Evolutionary conservation across 2,888 invertebrate genomes (phyloP).

Genomic region (Adelphocoris suturalis): DNA sequence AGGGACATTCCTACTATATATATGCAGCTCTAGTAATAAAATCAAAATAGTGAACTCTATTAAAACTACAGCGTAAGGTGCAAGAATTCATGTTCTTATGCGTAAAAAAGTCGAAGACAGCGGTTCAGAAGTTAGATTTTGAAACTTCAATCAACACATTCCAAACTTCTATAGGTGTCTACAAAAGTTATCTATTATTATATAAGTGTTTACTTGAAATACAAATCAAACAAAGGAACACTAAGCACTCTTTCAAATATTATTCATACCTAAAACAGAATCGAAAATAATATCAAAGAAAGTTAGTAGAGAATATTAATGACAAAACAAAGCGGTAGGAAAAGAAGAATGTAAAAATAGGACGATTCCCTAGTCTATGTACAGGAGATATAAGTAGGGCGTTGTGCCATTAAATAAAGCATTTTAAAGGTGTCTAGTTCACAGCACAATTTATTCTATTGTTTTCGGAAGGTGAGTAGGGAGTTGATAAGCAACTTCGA

Average conservation of each 20-base stretch:
- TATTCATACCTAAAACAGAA: neutral
- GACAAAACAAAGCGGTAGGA: conserved; percentile 3
- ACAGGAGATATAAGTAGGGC: conserved; percentile 26
- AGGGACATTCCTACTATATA: neutral
- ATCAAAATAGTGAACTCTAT: conserved; percentile 16
- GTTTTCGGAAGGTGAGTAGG: too few relatives aligned
- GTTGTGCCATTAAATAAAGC: neutral
- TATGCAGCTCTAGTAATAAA: conserved; percentile 41
- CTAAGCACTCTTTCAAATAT: conserved; percentile 43
- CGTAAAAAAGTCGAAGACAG: conserved; percentile 9
- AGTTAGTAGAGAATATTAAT: conserved; percentile 10
- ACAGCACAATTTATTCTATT: too few relatives aligned
- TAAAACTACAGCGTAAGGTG: conserved; percentile 43
- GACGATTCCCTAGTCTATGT: conserved; percentile 18
- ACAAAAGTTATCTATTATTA: neutral
- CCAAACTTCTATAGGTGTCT: conserved; percentile 49
- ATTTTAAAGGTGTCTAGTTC: neutral
- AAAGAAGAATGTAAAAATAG: neutral
- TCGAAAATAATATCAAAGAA: neutral
- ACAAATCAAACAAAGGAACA: conserved; percentile 17
- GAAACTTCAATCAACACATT: conserved; percentile 49
- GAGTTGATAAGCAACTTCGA: too few relatives aligned
- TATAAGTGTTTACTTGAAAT: neutral
- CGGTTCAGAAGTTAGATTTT: conserved; percentile 5
- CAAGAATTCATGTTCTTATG: conserved; percentile 31